These are phyloP conservation scores for Subacronicta megacephala DNA, from an alignment of 2,888 invertebrate species.

Conservation along the genomic window DNA sequence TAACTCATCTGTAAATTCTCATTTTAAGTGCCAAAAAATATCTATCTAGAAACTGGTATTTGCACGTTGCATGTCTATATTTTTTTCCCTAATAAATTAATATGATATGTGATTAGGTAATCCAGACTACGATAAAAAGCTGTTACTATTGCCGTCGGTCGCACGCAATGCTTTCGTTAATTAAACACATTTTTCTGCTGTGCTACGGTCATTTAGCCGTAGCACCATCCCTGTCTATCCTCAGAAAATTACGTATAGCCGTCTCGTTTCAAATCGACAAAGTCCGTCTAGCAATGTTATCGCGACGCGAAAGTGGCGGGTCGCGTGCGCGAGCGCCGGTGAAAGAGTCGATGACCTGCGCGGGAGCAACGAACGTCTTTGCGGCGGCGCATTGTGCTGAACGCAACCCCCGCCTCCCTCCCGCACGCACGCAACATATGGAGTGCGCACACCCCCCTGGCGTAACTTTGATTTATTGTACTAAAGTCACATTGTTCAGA, in stretches of 20 bases:
- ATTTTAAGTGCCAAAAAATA: neutral
- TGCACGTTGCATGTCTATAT: constrained; percentile 1
- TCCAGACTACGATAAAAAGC: constrained; percentile 41
- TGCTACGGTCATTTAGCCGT: constrained; percentile 55
- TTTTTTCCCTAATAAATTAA: constrained; percentile 24
- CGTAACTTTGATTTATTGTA: constrained; percentile 51
- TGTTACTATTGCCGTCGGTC: constrained; percentile 33
- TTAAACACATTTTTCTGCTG: constrained; percentile 59
- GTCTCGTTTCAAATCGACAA: constrained; percentile 69
- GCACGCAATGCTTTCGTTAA: constrained; percentile 62
- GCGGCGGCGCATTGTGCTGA: constrained; percentile 76
- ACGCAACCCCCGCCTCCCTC: constrained; percentile 64
- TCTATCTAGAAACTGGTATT: constrained; percentile 4
- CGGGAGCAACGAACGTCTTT: constrained; percentile 89
- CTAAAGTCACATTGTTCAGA: constrained; percentile 47
- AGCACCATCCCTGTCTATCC: constrained; percentile 47
- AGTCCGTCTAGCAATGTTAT: constrained; percentile 72
- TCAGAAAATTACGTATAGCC: constrained; percentile 27
- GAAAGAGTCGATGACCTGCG: constrained; percentile 87
- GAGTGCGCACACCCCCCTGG: constrained; percentile 60
- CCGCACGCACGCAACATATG: constrained; percentile 65
- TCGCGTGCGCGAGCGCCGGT: constrained; percentile 82
- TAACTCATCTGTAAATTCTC: neutral
- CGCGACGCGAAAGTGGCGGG: constrained; percentile 83
- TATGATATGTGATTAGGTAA: constrained; percentile 40